phyloP scores from a whole-genome alignment of 2,888 invertebrate genomes.

The Drosophila birchii region DNA sequence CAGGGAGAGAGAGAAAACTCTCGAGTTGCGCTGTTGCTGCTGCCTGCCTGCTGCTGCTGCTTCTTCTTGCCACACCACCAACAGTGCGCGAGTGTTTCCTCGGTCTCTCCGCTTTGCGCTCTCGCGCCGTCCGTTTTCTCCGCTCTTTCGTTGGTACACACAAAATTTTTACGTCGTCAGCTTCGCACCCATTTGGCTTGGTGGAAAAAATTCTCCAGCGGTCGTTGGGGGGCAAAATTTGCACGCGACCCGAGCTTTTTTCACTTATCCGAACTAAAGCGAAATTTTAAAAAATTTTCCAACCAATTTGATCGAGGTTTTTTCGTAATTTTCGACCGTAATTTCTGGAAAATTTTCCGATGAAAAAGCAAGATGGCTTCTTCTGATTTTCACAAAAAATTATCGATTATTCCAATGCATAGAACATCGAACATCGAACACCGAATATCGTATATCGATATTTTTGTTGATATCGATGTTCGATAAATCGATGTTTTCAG shows the following conservation, averaged over 20 bases:
- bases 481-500: too few relatives aligned
- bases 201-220: constrained; percentile 61
- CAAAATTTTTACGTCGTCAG: constrained; percentile 78
- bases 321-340: constrained; percentile 66
- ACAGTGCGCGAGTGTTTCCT: constrained; percentile 40
- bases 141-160: constrained; percentile 82
- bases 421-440: too few relatives aligned
- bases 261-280: constrained; percentile 31
- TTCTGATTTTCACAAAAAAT: not conserved
- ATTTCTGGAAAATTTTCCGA: constrained; percentile 71
- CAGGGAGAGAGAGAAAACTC: constrained; percentile 26
- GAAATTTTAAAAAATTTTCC: constrained; percentile 47
- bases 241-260: constrained; percentile 13
- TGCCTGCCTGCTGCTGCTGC: constrained; percentile 35
- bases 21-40: constrained; percentile 51
- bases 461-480: too few relatives aligned
- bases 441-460: too few relatives aligned
- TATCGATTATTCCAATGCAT: too few relatives aligned
- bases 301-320: constrained; percentile 44
- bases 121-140: constrained; percentile 72
- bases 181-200: constrained; percentile 64
- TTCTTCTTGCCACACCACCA: constrained; percentile 27
- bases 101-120: constrained; percentile 62
- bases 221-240: constrained; percentile 46
- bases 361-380: constrained; percentile 56